phyloP scores from a whole-genome alignment of 2,113 vertebrate genomes.

The Saccopteryx leptura region DNA sequence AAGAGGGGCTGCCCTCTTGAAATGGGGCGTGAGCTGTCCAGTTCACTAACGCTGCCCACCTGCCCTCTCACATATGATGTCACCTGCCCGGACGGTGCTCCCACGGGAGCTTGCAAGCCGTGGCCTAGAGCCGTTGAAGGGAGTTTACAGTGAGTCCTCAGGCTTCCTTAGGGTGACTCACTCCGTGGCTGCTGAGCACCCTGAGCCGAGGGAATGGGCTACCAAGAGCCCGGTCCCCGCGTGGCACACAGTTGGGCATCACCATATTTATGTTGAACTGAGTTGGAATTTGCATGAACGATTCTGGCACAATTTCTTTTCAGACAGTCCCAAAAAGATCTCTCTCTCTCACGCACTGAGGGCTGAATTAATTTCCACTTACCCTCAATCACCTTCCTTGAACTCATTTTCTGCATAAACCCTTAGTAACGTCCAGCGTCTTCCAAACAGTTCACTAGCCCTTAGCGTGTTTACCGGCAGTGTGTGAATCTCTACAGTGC shows the following conservation, averaged over 20 bases:
- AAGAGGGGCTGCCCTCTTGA: background rate
- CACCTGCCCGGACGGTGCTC: background rate
- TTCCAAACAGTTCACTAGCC: background rate
- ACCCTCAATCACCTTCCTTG: background rate
- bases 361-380: slow-evolving; percentile 33
- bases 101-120: background rate
- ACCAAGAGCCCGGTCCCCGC: background rate
- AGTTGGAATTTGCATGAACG: background rate
- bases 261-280: background rate
- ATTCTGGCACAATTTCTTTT: background rate
- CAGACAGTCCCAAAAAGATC: background rate
- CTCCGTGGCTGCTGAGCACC: background rate
- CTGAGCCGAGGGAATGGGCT: background rate
- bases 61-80: background rate
- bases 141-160: background rate
- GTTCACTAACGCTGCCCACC: background rate
- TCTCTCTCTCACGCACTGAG: background rate
- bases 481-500: background rate
- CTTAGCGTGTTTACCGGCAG: background rate
- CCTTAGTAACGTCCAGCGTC: background rate
- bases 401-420: slow-evolving; percentile 13
- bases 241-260: background rate
- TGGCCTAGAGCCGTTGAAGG: background rate
- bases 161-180: background rate
- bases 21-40: background rate